phyloP scores from a whole-genome alignment of 1,140 invertebrate genomes.

The Drosophila takahashii region DNA sequence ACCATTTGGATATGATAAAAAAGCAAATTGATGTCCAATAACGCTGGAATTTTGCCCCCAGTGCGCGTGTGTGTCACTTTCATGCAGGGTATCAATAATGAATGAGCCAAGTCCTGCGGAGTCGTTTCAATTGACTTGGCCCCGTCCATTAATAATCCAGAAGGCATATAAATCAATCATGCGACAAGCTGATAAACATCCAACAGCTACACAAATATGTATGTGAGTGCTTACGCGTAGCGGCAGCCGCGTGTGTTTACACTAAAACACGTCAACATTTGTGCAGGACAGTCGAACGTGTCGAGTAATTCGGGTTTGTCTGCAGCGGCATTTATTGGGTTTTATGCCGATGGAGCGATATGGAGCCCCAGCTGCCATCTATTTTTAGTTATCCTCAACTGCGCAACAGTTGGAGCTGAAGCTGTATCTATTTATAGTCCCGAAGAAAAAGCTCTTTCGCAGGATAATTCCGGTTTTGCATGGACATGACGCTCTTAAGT shows the following conservation, averaged over 20 bases:
- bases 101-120: conserved; percentile 45
- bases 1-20: neutral
- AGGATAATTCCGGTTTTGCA: conserved; percentile 15
- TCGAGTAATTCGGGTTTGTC: conserved; percentile 59
- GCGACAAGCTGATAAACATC: conserved; percentile 78
- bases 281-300: conserved; percentile 49
- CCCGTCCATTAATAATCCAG: conserved; percentile 69
- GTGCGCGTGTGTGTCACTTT: conserved; percentile 12
- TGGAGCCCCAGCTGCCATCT: conserved; percentile 42
- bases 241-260: conserved; percentile 27
- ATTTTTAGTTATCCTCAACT: conserved; percentile 61
- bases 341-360: conserved; percentile 41
- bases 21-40: conserved; percentile 19
- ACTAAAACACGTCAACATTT: conserved; percentile 38
- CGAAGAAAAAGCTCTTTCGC: conserved; percentile 42
- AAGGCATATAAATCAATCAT: conserved; percentile 75
- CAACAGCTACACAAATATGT: conserved; percentile 44
- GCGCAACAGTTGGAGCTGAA: conserved; percentile 61
- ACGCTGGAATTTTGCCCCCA: conserved; percentile 1
- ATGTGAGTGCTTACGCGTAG: conserved; percentile 15
- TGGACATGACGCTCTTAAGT: conserved; percentile 13
- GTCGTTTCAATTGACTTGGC: conserved; percentile 72
- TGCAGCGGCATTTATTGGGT: conserved; percentile 69
- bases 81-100: conserved; percentile 57
- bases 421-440: conserved; percentile 66